Evolutionary conservation across 2,113 vertebrate genomes (phyloP).

Genomic region (Stegostoma tigrinum): DNA sequence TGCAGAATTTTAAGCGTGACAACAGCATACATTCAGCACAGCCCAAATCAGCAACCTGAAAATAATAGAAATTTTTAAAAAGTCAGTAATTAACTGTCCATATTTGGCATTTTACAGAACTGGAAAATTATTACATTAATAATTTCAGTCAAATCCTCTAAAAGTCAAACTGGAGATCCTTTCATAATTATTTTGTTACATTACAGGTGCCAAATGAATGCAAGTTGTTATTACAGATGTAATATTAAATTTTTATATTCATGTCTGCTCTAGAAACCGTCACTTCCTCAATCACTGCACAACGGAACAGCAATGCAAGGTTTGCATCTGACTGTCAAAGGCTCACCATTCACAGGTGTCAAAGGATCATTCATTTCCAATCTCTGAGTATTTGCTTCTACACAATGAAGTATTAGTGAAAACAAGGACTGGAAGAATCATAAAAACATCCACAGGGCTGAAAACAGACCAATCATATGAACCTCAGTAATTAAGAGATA

Average conservation of each 20-base stretch:
- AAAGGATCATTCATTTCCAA: neutral
- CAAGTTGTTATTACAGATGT: neutral
- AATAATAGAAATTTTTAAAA: conserved; percentile 22
- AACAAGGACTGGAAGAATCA: neutral
- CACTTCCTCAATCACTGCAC: neutral
- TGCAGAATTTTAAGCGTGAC: conserved; percentile 67
- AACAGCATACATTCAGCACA: conserved; percentile 75
- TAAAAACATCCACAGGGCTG: neutral
- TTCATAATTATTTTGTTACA: neutral
- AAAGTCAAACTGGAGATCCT: neutral
- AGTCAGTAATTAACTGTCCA: neutral
- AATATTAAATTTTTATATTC: neutral
- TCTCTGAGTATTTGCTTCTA: neutral
- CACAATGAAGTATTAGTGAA: neutral
- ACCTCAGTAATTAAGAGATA: neutral
- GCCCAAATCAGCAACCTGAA: conserved; percentile 84
- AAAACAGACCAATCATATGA: neutral
- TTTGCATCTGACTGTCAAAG: neutral
- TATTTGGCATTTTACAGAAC: neutral
- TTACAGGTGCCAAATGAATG: neutral
- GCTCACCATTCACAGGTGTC: neutral
- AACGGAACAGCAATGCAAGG: neutral
- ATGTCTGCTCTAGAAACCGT: neutral
- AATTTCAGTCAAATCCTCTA: neutral
- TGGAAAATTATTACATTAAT: neutral